Conservation (phyloP, 2,888 invertebrate genomes). For the Dryococelus australis region DNA sequence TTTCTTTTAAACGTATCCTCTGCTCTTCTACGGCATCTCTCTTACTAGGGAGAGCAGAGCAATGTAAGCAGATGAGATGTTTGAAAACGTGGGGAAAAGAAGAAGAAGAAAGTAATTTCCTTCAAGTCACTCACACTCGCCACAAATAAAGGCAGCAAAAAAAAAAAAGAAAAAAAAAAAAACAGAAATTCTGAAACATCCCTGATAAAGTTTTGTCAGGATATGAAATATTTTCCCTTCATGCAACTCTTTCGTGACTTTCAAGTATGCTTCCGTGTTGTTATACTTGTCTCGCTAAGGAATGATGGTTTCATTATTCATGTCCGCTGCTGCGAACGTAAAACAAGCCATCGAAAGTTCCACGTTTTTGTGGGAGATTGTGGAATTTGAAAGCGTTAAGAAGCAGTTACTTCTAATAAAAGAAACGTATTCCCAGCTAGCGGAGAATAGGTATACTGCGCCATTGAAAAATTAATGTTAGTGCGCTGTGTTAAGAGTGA, state of each 20-base stretch:
- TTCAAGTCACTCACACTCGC: conserved; percentile 5
- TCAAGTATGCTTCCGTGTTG: background rate
- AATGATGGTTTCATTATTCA: conserved; percentile 3
- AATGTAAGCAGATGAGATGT: background rate
- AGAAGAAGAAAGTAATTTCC: conserved; percentile 16
- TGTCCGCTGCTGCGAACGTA: background rate
- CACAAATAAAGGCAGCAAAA: background rate
- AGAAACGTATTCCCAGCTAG: no score
- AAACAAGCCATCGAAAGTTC: background rate
- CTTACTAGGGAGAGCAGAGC: background rate
- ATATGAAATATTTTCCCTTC: background rate
- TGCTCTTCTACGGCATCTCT: background rate
- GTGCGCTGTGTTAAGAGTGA: no score
- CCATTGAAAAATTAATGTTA: no score
- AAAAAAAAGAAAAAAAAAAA: background rate
- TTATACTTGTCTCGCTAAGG: background rate
- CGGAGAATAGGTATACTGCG: no score
- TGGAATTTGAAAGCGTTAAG: no score
- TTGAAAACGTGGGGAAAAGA: background rate
- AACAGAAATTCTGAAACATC: background rate
- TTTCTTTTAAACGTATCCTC: background rate
- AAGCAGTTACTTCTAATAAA: no score
- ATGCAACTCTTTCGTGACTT: background rate
- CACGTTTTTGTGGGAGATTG: no score
- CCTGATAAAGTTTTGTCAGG: background rate